Conservation (phyloP, 2,888 invertebrate genomes). For the Platypus cylindrus region DNA sequence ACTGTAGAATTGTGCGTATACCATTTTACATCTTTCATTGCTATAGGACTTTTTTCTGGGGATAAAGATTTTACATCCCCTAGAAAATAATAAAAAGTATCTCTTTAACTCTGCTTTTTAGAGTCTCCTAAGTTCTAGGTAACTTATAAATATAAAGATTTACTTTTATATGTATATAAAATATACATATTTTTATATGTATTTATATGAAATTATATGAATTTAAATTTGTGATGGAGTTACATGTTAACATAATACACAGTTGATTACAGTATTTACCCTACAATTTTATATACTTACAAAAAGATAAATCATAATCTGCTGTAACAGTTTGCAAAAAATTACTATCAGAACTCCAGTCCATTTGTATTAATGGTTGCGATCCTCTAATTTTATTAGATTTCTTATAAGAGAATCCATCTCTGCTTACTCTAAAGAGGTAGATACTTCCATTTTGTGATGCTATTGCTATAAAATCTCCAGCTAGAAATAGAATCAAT, state of each 20-base stretch:
- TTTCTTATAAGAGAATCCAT: slow-evolving; percentile 83
- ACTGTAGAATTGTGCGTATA: slow-evolving; percentile 76
- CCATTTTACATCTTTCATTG: slow-evolving; percentile 88
- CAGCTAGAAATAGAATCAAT: slow-evolving; percentile 46
- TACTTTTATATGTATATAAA: too few species aligned
- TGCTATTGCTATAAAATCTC: slow-evolving; percentile 77
- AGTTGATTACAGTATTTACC: too few species aligned
- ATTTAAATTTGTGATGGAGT: too few species aligned
- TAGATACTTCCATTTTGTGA: slow-evolving; percentile 81
- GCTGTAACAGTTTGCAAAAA: slow-evolving; percentile 81
- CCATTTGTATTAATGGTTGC: slow-evolving; percentile 73
- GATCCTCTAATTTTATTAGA: slow-evolving; percentile 78
- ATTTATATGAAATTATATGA: too few species aligned
- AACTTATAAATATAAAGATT: too few species aligned
- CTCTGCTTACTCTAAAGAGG: slow-evolving; percentile 72
- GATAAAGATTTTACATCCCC: slow-evolving; percentile 84
- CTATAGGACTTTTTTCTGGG: slow-evolving; percentile 75
- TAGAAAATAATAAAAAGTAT: slow-evolving; percentile 30
- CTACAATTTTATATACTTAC: slow-evolving; percentile 57
- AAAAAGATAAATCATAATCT: slow-evolving; percentile 79
- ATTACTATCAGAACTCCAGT: slow-evolving; percentile 84
- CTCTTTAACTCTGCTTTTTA: too few species aligned
- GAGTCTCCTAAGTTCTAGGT: too few species aligned
- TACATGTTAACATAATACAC: too few species aligned
- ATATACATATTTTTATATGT: too few species aligned